These are phyloP conservation scores for Phalacrocorax pelagicus DNA, from an alignment of 2,113 vertebrate species.

Conservation along the genomic window DNA sequence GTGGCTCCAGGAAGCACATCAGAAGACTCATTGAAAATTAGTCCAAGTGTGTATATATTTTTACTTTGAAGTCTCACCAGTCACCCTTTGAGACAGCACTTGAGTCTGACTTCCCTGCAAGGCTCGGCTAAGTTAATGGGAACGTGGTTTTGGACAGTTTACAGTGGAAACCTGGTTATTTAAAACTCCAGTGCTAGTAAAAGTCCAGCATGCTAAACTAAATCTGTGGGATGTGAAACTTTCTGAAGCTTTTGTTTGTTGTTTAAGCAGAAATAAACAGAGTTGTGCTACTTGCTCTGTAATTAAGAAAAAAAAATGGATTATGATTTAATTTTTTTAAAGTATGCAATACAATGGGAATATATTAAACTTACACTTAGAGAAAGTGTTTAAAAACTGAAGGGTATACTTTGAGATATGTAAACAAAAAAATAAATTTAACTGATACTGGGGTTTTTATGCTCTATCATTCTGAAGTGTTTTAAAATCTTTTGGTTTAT, in stretches of 20 bases:
- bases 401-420: neutral
- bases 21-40: slow-evolving; percentile 1
- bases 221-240: neutral
- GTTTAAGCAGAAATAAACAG: neutral
- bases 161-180: neutral
- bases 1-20: neutral
- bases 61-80: neutral
- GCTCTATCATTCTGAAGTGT: neutral
- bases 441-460: neutral
- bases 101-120: rapidly evolving
- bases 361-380: neutral
- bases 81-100: neutral
- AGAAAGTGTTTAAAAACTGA: neutral
- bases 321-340: neutral
- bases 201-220: neutral
- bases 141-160: neutral
- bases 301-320: neutral
- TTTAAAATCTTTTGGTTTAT: neutral
- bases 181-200: neutral
- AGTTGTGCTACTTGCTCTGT: neutral
- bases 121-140: neutral
- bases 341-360: neutral
- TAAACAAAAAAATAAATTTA: neutral
- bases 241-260: neutral
- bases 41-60: neutral